Evolutionary conservation across 2,113 vertebrate genomes (phyloP), one percentile per base, ranked within the genome.

Genomic region (Neopipo cinnamomea): DNA sequence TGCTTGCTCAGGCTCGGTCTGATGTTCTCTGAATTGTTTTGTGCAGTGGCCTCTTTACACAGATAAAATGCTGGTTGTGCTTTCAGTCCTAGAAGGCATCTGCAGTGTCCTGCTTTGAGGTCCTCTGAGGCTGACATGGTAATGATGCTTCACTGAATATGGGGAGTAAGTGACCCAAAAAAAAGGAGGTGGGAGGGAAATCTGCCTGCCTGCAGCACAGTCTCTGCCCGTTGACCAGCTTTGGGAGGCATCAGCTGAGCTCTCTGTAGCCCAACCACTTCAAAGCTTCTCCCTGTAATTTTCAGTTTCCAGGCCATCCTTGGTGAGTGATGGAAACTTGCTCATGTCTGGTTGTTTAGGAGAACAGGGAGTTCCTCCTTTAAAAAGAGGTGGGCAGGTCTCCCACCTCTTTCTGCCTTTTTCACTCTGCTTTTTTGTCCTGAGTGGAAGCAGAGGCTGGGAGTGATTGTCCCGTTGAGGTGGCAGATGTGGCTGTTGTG

Each of bases 51-150:
- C 12, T 66, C 62, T 89, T 41, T 55, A 77, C 77, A 37, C 19
- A 25, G 91, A 73, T 30, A 19, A 73, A 91, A 71, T 23, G 75
- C 81, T 83, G 65, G 7, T 65, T 35, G 9, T 71, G 90, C 61
- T 47, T n/a, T 49, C 61, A 33, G 85, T 77, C 82, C 53, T 85
- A 12, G 87, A 55, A 93, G 91, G 71, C 41, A 86, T 61, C 90
- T 14, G 47, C 85, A 55, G 75, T 85, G 87, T 74, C 78, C 85
- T 89, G 66, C 85, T 96, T 89, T 85, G 75, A 77, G 66, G 87
- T 23, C 53, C 41, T 56, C 85, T 62, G 79, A 63, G 85, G 68
- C 50, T 93, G 92, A 84, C 1, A 8, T 84, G 52, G 53, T n/a
- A 28, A 56, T 16, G 73, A 61, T 89, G 73, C 86, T 61, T 14